These are phyloP conservation scores for Plecturocebus donacophilus DNA, from an alignment of 2,113 vertebrate genomes.

Conservation along the genomic window DNA sequence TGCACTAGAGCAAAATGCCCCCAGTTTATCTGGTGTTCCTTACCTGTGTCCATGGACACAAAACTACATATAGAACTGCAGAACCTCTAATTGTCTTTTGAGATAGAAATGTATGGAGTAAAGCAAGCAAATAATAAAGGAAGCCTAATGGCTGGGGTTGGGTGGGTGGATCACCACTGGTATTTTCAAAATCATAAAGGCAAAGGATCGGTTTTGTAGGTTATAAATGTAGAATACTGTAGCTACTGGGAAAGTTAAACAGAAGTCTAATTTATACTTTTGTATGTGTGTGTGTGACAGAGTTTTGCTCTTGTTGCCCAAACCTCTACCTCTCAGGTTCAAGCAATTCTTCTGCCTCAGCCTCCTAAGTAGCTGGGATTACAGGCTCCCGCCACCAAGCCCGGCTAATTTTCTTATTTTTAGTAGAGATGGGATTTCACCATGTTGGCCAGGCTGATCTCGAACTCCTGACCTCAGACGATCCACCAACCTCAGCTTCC, in stretches of 20 bases:
- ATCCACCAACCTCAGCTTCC: too few species aligned
- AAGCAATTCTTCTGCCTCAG: too few species aligned
- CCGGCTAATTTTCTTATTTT: too few species aligned
- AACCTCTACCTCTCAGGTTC: too few species aligned
- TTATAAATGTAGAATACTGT: neutral
- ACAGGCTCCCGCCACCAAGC: too few species aligned
- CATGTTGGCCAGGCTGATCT: too few species aligned
- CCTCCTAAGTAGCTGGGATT: too few species aligned
- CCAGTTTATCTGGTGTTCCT: neutral
- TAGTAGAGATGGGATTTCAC: too few species aligned
- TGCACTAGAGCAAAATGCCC: neutral
- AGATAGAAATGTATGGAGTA: neutral
- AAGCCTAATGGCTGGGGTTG: neutral
- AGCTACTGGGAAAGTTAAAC: neutral
- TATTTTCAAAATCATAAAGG: slow-evolving; percentile 23
- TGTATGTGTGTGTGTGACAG: neutral
- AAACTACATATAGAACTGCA: neutral
- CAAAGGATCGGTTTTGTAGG: neutral
- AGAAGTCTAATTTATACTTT: neutral
- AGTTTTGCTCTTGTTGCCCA: too few species aligned
- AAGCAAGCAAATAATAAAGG: neutral
- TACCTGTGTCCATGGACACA: neutral
- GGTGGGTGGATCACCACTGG: neutral
- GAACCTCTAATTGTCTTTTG: neutral
- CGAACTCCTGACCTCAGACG: too few species aligned